Base-by-base conservation (phyloP, 1,140 invertebrate species). In the Caenorhabditis inopinata region DNA sequence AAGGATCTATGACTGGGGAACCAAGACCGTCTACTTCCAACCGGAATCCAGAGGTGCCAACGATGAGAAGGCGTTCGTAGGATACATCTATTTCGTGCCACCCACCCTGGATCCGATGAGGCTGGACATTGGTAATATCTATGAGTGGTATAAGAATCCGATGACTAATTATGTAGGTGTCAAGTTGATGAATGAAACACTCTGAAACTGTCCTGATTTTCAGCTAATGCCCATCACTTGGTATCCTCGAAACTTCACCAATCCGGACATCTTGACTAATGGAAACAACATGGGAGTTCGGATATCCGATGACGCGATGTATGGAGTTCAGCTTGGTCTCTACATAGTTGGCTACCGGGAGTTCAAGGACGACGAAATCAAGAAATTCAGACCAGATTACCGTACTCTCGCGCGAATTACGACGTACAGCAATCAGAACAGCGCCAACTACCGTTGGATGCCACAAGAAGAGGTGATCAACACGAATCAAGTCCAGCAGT, bases 321-420 rank as follows among this genome's bases (percentile, higher is more conserved):
- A 88, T 74, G 76, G 76, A 16, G 87, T 87, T 7, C 85, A 87
- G 74, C 79, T 88, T 2, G 87, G 87, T 23, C 83, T 88, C 2
- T 89, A 88, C 76, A 87, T 88, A n/a, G 82, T 89, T 42, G 87
- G 85, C 23, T 88, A 88, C 85, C 87, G 87, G 75, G 87, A 88
- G 47, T 73, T 82, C 9, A 86, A 88, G 27, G 87, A 88, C 62
- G 86, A 87, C 21, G 78, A 88, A 85, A 88, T 88, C 76, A 88
- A 88, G 78, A 88, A 88, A 51, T 88, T 88, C 86, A 81, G 86
- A 9, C 87, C 87, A 12, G 85, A 84, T 45, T 87, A 88, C 75
- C 82, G 86, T 49, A 84, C 85, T 11, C 78, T 88, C 12, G 84
- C 82, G 48, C 85, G 87, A 5, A 76, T 88, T 12, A 78, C 85